phyloP scores from a whole-genome alignment of 2,113 vertebrate species.

The Lanius collurio region DNA sequence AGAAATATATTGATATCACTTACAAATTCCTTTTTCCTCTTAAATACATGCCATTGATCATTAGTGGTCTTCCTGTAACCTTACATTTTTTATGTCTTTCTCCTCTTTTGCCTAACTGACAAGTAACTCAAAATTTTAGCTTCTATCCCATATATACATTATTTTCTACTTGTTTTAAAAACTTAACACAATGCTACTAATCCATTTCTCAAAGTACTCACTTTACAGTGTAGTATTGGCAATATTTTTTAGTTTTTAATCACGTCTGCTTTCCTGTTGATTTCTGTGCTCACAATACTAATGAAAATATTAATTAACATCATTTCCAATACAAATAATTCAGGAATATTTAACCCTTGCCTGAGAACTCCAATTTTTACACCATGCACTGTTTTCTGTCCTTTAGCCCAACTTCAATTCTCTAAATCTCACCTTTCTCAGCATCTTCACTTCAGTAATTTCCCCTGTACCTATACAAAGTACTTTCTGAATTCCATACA shows the following conservation, averaged over 20 bases:
- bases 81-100: not conserved
- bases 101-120: not conserved
- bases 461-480: not conserved
- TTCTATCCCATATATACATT: not conserved
- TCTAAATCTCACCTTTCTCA: not conserved
- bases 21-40: not conserved
- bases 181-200: not conserved
- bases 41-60: not conserved
- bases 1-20: not conserved
- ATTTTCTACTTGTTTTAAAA: not conserved
- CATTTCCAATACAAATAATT: not conserved
- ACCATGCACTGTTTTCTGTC: accelerated
- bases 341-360: not conserved
- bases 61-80: not conserved
- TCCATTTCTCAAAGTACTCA: not conserved
- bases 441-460: not conserved
- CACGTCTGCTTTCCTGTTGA: not conserved
- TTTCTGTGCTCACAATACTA: not conserved
- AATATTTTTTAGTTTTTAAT: not conserved
- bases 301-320: not conserved
- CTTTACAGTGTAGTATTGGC: not conserved
- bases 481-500: not conserved
- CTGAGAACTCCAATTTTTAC: not conserved
- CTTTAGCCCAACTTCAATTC: not conserved
- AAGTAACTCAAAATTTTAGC: not conserved